Percentiles rank a stretch among this genome's conserved stretches.
These are phyloP conservation scores for Papilio xuthus DNA, from an alignment of 1,140 invertebrate species.

Conservation along the genomic window DNA sequence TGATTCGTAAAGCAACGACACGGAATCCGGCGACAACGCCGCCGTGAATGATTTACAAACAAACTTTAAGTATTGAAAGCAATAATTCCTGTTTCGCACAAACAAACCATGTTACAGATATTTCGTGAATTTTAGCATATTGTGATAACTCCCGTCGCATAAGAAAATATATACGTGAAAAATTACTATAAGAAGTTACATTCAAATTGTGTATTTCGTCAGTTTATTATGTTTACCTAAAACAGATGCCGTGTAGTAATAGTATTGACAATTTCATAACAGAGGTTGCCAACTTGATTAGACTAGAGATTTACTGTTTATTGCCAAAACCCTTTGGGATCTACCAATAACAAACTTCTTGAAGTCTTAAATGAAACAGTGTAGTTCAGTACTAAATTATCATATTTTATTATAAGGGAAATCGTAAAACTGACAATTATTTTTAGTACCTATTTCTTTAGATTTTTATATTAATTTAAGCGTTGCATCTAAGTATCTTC, in stretches of 20 bases:
- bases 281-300: no score
- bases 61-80: conserved; percentile 16
- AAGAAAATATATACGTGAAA: neutral
- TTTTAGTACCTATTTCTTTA: no score
- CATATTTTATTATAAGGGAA: no score
- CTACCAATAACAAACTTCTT: no score
- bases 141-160: neutral
- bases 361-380: no score
- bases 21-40: neutral
- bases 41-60: conserved; percentile 12
- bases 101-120: conserved; percentile 1
- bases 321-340: no score
- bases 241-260: neutral
- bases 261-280: neutral
- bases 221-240: neutral
- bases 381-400: no score
- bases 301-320: no score
- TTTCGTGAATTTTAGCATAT: conserved; percentile 13
- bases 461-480: no score
- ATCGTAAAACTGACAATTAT: no score
- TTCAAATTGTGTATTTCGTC: neutral
- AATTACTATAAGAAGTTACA: neutral
- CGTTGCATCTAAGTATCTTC: no score
- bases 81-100: conserved; percentile 10
- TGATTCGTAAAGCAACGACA: neutral